Evolutionary conservation across 2,888 invertebrate species (phyloP), one percentile per base, ranked within the genome.

Genomic region (Caradrina clavipalpis): DNA sequence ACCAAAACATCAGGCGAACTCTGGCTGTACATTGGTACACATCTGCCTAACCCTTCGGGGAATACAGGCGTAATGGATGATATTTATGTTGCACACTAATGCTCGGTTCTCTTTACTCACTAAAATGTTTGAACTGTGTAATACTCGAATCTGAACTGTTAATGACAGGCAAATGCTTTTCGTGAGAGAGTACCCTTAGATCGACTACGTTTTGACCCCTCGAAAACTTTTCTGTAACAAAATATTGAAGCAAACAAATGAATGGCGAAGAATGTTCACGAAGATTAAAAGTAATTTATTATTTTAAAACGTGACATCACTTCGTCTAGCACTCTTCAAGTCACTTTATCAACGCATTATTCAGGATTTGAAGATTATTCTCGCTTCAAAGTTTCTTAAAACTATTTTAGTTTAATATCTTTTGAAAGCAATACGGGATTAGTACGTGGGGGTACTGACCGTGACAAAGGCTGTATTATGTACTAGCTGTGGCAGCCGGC

Each of bases 321-420:
- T 65, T 55, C 60, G 49, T 65, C 17, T 58, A 5, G 26, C 19
- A 54, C n/a, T 49, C 55, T 71, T 66, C 15, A 58, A 77, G 55
- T 73, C 50, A 55, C 47, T 77, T 65, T 51, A 64, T 62, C 60
- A 65, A 39, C 39, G 39, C 59, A 66, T 77, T 81, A 73, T 65
- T 70, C 49, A 56, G 66, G 70, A 68, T 81, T 76, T 49, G 47
- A 81, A 68, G 69, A 65, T 78, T 78, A 81, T 53, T 81, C 42
- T 22, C 13, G 35, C 65, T 60, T 58, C 55, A 55, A 77, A 69
- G 17, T 69, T 61, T 47, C 17, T 53, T 22, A 11, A 55, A 78
- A 69, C 68, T 78, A 69, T 74, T 73, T 61, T 21, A 49, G 7
- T 54, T n/a, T 45, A 60, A 73, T 39, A 26, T 21, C 11, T 55